Conservation (phyloP, 2,797 vertebrate species). For the Rhodeus uyekii region DNA sequence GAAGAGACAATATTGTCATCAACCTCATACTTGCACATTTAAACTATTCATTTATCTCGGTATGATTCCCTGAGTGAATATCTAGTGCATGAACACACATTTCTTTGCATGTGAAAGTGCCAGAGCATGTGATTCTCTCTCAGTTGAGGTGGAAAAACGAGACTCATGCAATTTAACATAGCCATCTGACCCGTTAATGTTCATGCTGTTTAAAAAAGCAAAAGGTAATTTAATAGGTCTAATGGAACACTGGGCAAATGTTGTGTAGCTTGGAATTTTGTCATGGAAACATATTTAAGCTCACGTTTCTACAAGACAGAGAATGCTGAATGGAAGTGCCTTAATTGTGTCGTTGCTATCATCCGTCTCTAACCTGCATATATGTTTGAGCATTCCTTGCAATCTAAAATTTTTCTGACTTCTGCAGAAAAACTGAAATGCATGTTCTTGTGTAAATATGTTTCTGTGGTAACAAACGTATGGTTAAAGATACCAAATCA, state of each 20-base stretch:
- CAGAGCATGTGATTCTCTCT: constrained; percentile 5
- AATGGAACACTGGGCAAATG: not conserved
- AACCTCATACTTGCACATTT: not conserved
- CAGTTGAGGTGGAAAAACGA: not conserved
- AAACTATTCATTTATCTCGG: constrained; percentile 2
- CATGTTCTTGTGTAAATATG: not conserved
- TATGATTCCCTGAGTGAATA: not conserved
- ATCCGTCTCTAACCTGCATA: not conserved
- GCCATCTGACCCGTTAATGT: not conserved
- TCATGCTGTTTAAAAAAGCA: not conserved
- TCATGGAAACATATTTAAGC: constrained; percentile 26
- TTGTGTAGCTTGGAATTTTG: constrained; percentile 3
- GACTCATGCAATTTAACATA: not conserved
- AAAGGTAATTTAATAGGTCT: not conserved
- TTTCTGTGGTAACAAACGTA: constrained; percentile 3
- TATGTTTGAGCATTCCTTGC: not conserved
- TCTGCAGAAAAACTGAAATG: not conserved
- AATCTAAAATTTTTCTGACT: not conserved
- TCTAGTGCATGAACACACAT: not conserved
- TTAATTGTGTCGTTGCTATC: constrained; percentile 33
- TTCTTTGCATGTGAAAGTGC: not conserved
- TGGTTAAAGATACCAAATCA: not conserved
- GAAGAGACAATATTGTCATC: not conserved
- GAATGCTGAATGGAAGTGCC: constrained; percentile 9
- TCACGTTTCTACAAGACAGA: constrained; percentile 13